phyloP scores from a whole-genome alignment of 1,140 invertebrate genomes.

The Hylyphantes graminicola region DNA sequence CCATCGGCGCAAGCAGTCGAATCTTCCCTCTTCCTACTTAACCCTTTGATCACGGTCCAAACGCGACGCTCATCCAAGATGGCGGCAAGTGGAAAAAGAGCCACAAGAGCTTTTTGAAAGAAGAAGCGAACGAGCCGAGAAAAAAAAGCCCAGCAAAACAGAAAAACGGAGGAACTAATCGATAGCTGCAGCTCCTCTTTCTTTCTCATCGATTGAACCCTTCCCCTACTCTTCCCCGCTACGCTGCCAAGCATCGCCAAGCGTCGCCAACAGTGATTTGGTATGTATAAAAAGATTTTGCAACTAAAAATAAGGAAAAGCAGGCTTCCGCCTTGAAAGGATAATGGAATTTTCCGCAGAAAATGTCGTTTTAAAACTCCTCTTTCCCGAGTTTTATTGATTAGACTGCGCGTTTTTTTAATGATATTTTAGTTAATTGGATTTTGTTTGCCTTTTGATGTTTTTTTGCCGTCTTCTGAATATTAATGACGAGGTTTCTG shows the following conservation, averaged over 20 bases:
- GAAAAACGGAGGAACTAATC: constrained; percentile 18
- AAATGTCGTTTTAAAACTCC: too few species aligned
- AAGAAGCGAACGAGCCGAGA: constrained; percentile 29
- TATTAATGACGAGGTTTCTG: too few species aligned
- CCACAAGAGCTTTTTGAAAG: constrained; percentile 50
- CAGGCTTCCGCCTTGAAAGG: constrained; percentile 20
- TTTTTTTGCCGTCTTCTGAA: too few species aligned
- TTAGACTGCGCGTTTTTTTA: too few species aligned
- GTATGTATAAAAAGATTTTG: constrained; percentile 47
- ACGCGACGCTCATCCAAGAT: constrained; percentile 58
- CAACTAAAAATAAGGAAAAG: constrained; percentile 41
- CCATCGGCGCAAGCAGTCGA: too few species aligned
- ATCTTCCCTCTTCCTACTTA: constrained; percentile 33
- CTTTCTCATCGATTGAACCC: constrained; percentile 42
- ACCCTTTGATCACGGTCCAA: constrained; percentile 56
- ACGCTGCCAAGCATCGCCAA: constrained; percentile 39
- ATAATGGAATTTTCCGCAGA: constrained; percentile 15
- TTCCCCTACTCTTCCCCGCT: neutral
- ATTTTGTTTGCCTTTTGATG: too few species aligned
- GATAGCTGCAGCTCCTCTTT: constrained; percentile 51
- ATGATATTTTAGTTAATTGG: too few species aligned
- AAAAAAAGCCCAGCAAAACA: constrained; percentile 35
- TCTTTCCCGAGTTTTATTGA: too few species aligned
- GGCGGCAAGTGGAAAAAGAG: constrained; percentile 56
- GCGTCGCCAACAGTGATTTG: constrained; percentile 21